Evolutionary conservation across 2,113 vertebrate genomes (phyloP), one percentile per base, ranked within the genome.

Genomic region (Lethenteron camtschaticum): DNA sequence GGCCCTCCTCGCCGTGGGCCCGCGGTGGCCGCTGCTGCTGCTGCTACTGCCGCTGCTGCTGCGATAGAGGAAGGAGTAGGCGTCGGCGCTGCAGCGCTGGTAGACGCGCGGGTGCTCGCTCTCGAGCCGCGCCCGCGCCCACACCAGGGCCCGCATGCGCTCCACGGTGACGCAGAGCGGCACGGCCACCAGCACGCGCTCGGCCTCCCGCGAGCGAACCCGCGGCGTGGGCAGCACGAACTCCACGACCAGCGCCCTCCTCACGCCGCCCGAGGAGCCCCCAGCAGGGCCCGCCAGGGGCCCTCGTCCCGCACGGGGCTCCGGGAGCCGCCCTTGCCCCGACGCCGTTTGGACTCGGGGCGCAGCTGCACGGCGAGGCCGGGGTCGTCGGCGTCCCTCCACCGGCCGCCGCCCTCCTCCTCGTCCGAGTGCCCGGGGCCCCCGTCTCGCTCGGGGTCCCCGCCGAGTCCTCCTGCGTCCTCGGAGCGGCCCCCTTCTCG

Each of bases 101-200:
- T 82, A 75, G 12, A 78, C 77, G 56, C 82, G 78, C 11, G 73
- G 72, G 18, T 78, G 72, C 55, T 57, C 73, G 12, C 57, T 77
- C 16, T 75, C 74, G 66, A 77, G 74, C 41, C 79, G 78, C 2
- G 73, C 78, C 74, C 75, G 63, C 71, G 80, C 74, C 63, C 78
- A 83, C 73, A 83, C 77, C 11, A 70, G 70, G 3, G 83, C 73
- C 8, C 83, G 76, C 55, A 85, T 78, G 71, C 82, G 80, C 70
- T 81, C 68, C 57, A 84, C 78, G 12, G 72, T 84, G 72, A 79
- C 81, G 71, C 80, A 79, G 0, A 76, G 74, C 55, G 82, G 79
- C 13, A 85, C 74, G 18, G 77, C 72, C 56, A 84, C 75, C 2
- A 71, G 68, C 16, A 84, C 69, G 1, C 68, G 20, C 68, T 78